phyloP scores from a whole-genome alignment of 2,113 vertebrate species.

The Phoxinus phoxinus region DNA sequence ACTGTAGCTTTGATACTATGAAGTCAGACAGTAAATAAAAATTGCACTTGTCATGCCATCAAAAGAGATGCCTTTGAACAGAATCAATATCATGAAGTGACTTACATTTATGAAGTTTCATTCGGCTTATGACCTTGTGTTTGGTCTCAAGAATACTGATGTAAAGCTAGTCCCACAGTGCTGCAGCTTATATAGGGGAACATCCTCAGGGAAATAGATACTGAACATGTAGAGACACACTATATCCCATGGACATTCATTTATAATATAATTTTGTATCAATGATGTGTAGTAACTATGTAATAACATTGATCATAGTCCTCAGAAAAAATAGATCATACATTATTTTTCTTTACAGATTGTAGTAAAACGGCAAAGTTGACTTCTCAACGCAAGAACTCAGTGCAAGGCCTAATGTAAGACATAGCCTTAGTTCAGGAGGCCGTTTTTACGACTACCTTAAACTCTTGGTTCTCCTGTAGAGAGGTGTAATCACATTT shows the following conservation, averaged over 20 bases:
- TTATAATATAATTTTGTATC: neutral
- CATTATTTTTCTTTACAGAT: neutral
- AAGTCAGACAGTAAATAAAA: neutral
- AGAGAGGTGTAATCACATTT: conserved; percentile 73
- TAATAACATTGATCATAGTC: neutral
- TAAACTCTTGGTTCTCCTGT: conserved; percentile 55
- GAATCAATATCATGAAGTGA: neutral
- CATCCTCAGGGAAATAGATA: neutral
- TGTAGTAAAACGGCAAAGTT: neutral
- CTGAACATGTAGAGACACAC: neutral
- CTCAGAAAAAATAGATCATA: neutral
- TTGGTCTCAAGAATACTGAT: neutral
- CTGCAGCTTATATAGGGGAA: neutral
- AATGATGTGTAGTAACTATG: neutral
- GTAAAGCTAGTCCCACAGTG: neutral
- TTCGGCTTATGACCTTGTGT: conserved; percentile 4
- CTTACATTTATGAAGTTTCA: neutral
- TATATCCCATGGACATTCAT: neutral
- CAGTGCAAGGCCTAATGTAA: neutral
- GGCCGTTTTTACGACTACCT: conserved; percentile 33
- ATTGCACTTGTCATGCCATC: neutral
- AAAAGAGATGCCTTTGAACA: neutral
- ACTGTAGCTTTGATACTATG: neutral
- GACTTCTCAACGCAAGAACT: neutral
- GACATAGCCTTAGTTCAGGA: conserved; percentile 32